Conservation (phyloP, 2,888 invertebrate genomes). For the Leptogaster cylindrica region DNA sequence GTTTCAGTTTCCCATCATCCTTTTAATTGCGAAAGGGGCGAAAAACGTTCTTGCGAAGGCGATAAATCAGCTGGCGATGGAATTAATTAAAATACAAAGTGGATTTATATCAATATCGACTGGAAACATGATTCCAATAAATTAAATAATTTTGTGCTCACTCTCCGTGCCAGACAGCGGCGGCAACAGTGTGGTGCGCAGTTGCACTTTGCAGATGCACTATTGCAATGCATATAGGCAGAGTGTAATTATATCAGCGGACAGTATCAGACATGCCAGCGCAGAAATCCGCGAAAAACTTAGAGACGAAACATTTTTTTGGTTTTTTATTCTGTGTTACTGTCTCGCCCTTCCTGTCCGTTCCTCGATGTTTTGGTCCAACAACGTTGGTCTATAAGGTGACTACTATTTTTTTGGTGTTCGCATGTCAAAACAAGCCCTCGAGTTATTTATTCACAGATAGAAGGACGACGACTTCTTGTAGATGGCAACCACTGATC, state of each 20-base stretch:
- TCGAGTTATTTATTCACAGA: slow-evolving; percentile 35
- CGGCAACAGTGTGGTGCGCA: slow-evolving; percentile 37
- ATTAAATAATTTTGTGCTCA: slow-evolving; percentile 41
- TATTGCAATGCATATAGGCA: slow-evolving; percentile 39
- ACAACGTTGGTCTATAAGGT: neutral
- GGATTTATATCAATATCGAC: slow-evolving; percentile 44
- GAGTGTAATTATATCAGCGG: slow-evolving; percentile 39
- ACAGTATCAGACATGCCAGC: slow-evolving; percentile 13
- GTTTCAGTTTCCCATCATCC: slow-evolving; percentile 27
- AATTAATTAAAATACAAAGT: slow-evolving; percentile 43
- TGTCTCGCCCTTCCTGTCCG: neutral
- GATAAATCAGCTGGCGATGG: slow-evolving; percentile 39
- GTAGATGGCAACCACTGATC: slow-evolving; percentile 35
- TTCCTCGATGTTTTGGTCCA: neutral
- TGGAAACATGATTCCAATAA: slow-evolving; percentile 43
- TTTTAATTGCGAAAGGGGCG: slow-evolving; percentile 29
- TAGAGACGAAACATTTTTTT: slow-evolving; percentile 30
- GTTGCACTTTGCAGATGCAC: slow-evolving; percentile 47
- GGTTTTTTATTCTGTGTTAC: too few species aligned
- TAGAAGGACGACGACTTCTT: slow-evolving; percentile 23
- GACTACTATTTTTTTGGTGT: slow-evolving; percentile 20
- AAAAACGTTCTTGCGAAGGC: slow-evolving; percentile 17
- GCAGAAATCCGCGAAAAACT: slow-evolving; percentile 35
- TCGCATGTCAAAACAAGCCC: slow-evolving; percentile 39
- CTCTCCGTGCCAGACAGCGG: slow-evolving; percentile 42